Percentiles rank a stretch among this genome's conserved stretches.
These are phyloP conservation scores for Hemichromis elongatus DNA, from an alignment of 2,113 vertebrate species.

Conservation along the genomic window DNA sequence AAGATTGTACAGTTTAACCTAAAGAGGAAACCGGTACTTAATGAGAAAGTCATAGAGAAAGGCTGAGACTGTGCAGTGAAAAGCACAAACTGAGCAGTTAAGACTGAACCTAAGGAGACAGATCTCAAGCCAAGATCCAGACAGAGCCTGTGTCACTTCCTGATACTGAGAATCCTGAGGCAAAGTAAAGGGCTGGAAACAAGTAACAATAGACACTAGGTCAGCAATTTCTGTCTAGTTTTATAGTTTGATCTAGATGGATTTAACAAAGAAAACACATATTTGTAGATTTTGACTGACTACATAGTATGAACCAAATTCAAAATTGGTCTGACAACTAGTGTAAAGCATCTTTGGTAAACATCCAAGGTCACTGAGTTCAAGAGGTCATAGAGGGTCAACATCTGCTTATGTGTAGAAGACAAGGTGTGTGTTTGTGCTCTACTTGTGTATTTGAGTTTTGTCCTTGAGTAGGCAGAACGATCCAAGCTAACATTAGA, in stretches of 20 bases:
- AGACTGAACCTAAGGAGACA: conserved; percentile 22
- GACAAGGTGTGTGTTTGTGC: conserved; percentile 22
- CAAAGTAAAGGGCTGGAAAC: background rate
- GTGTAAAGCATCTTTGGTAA: conserved; percentile 19
- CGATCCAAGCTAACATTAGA: background rate
- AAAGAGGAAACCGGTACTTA: conserved; percentile 2
- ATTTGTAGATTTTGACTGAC: background rate
- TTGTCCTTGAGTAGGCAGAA: background rate
- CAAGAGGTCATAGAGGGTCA: conserved; percentile 20
- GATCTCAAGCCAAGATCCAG: conserved; percentile 28
- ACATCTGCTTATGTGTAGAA: conserved; percentile 38
- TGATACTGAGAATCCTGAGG: conserved; percentile 15
- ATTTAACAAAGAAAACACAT: background rate
- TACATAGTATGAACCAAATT: background rate
- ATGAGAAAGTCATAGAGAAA: conserved; percentile 6
- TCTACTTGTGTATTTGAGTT: conserved; percentile 13
- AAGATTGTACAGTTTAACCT: conserved; percentile 13
- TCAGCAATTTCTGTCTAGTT: conserved; percentile 21
- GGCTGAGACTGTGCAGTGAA: background rate
- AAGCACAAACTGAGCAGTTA: background rate
- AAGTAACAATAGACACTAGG: background rate
- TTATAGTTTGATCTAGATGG: background rate
- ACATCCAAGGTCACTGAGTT: conserved; percentile 20
- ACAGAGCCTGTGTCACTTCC: conserved; percentile 44
- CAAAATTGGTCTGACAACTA: background rate